A percentile compares a stretch with the other conserved stretches of the same genome.
Conservation (phyloP, 2,113 vertebrate genomes). For the Istiophorus platypterus region DNA sequence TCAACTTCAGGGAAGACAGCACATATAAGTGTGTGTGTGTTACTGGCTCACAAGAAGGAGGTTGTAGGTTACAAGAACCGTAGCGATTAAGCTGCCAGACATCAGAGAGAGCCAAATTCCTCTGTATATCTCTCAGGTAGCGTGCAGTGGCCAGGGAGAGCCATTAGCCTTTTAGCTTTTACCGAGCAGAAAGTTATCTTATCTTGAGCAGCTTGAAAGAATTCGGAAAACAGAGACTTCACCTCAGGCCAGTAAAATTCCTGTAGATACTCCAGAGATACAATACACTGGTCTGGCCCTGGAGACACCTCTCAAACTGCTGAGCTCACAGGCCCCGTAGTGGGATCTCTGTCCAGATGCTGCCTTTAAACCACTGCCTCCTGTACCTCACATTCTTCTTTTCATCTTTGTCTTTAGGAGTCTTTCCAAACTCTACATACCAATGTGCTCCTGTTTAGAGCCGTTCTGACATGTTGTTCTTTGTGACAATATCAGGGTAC, state of each 20-base stretch:
- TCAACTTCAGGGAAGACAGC: not conserved
- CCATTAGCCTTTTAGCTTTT: constrained; percentile 56
- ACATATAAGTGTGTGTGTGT: not conserved
- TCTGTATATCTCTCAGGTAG: constrained; percentile 47
- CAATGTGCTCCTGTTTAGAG: constrained; percentile 3
- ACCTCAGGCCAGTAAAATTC: constrained; percentile 60
- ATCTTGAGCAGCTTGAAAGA: constrained; percentile 64
- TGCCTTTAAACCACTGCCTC: constrained; percentile 44
- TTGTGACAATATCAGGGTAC: constrained; percentile 74
- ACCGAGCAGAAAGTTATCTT: constrained; percentile 54
- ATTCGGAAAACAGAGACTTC: not conserved
- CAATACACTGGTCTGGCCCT: constrained; percentile 35
- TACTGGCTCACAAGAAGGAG: not conserved
- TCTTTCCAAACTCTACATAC: constrained; percentile 47
- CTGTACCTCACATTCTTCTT: constrained; percentile 48
- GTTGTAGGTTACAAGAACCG: constrained; percentile 2
- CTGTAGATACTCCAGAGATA: constrained; percentile 33
- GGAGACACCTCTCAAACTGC: constrained; percentile 54
- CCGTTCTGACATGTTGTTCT: constrained; percentile 27
- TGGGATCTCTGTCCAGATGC: constrained; percentile 56
- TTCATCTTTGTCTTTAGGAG: constrained; percentile 20
- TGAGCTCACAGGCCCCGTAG: constrained; percentile 31
- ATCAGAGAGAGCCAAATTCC: constrained; percentile 47
- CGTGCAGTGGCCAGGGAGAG: constrained; percentile 47
- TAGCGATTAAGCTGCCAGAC: constrained; percentile 47